Evolutionary conservation across 2,113 vertebrate species (phyloP).

Genomic region (Vireo altiloquus): DNA sequence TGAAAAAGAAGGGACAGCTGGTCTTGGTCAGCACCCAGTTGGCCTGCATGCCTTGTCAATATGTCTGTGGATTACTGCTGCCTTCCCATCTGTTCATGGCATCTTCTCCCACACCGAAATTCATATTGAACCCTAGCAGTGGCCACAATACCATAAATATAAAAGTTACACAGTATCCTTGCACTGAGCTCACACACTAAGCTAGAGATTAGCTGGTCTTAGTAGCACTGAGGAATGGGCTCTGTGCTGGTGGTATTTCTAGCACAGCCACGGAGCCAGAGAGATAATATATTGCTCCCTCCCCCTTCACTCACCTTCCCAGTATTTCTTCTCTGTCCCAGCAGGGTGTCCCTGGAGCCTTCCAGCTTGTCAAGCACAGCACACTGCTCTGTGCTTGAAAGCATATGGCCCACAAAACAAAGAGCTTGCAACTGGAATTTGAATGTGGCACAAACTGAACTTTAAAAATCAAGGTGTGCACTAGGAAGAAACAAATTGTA

Average conservation of each 20-base stretch:
- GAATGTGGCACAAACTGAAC: not conserved
- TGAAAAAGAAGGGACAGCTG: constrained; percentile 18
- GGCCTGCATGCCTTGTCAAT: not conserved
- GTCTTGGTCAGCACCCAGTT: constrained; percentile 35
- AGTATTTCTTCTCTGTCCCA: constrained; percentile 14
- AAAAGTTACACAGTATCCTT: not conserved
- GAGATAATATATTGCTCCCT: not conserved
- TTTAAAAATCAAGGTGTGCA: not conserved
- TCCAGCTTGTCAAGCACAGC: not conserved
- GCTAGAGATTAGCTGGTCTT: not conserved
- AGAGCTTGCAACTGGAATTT: constrained; percentile 32
- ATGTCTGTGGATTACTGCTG: not conserved
- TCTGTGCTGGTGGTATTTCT: not conserved
- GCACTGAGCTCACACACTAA: not conserved
- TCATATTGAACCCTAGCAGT: not conserved
- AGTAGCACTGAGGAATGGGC: not conserved
- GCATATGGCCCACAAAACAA: constrained; percentile 31
- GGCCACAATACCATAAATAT: not conserved
- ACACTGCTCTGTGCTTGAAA: not conserved
- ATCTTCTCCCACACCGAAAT: not conserved
- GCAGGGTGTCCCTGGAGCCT: constrained; percentile 14
- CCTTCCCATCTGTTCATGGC: constrained; percentile 30
- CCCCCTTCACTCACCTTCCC: not conserved
- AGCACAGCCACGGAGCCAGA: rapidly evolving
- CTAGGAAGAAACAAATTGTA: not conserved